Base-by-base conservation (phyloP, 2,797 vertebrate species). In the Sebastes goodei region DNA sequence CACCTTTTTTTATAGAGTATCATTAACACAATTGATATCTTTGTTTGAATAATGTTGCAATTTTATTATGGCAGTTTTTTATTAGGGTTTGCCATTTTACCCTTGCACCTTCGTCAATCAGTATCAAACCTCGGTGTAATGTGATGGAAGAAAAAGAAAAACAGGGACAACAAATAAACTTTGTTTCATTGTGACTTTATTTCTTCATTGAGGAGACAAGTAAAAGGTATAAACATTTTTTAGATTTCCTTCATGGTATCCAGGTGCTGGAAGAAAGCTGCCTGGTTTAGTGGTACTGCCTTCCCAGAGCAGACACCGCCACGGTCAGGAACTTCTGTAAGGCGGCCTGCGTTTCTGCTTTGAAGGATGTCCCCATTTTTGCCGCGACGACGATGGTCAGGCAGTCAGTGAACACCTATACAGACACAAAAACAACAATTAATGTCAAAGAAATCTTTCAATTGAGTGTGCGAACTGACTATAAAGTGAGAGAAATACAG, bases 301-400 rank as follows among this genome's bases (percentile, higher is more conserved):
- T 95, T 80, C 95, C 92, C 82, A 97, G 93, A 69, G 96, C 97
- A 1, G 90, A 91, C 78, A 97, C 95, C 64, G 97, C 95, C 35
- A 95, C 92, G 0, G 85, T 8, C 1, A 96, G 83, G 87, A 97
- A 95, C 93, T 97, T 97, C 94, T 97, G 96, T 79, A 91, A 96
- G 49, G 94, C 52, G 17, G 89, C 93, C 90, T 98, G 97, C 1
- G 85, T 27, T 0, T 95, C 78, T 0, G 96, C 86, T 0, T 49
- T 96, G 93, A 97, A 97, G 17, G 83, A 80, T 8, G 20, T 62
- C 67, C 90, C 82, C 80, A 97, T 69, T 57, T 96, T 95, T 0
- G 86, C 29, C 0, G 97, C 94, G 76, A 97, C 64, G 32, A 96
- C 94, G 1, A 97, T 92, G 92, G 96, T 82, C 38, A 97, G 61